These are phyloP conservation scores for Pelagia noctiluca DNA, from an alignment of 30 jellyfish, hydroid and myxozoan genomes.

Conservation along the genomic window DNA sequence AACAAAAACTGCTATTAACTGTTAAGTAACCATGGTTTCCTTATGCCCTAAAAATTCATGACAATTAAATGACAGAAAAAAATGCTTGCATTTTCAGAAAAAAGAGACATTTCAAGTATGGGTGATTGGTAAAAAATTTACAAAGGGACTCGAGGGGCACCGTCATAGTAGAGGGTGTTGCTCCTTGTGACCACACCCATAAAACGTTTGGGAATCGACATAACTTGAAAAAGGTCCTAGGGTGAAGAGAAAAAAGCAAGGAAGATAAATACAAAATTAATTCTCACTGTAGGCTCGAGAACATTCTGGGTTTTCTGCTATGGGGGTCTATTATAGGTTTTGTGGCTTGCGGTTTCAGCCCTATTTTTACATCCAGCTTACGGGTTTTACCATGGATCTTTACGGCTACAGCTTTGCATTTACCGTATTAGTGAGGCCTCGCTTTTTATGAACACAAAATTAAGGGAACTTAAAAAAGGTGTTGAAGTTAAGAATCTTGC, in stretches of 20 bases:
- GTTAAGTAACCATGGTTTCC: slow-evolving; percentile 1
- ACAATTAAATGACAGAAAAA: neutral
- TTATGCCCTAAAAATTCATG: neutral
- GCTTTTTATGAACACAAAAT: no score
- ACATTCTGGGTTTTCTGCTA: slow-evolving; percentile 2
- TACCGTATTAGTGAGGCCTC: no score
- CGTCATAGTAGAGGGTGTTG: slow-evolving; percentile 2
- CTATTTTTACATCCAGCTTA: no score
- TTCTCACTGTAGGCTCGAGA: neutral
- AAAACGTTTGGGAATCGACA: neutral
- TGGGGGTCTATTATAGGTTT: no score
- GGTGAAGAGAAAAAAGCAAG: slow-evolving; percentile 2
- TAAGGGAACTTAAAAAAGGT: no score
- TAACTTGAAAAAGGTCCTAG: neutral
- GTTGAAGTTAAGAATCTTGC: no score
- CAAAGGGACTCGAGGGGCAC: neutral
- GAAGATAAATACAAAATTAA: neutral
- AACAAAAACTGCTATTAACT: neutral
- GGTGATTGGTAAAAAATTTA: neutral
- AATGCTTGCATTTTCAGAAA: neutral
- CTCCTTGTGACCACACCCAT: slow-evolving; percentile 1
- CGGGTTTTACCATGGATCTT: no score
- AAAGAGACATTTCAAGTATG: neutral
- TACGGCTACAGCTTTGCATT: no score
- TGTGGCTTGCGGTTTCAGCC: no score